phyloP scores from a whole-genome alignment of 2,113 vertebrate species.

The Platichthys stellatus region DNA sequence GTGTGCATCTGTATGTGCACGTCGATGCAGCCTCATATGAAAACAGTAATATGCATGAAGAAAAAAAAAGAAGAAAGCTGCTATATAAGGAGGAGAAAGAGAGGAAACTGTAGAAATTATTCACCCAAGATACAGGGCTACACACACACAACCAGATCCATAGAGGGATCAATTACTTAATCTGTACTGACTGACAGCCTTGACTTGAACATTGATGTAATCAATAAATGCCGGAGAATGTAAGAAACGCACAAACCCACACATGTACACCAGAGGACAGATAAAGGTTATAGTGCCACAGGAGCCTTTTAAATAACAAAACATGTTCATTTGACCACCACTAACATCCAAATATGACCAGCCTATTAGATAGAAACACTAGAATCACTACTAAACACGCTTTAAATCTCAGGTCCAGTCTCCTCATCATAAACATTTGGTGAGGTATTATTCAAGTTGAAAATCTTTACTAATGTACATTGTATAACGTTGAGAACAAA shows the following conservation, averaged over 20 bases:
- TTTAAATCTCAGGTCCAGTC: neutral
- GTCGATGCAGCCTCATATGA: neutral
- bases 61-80: neutral
- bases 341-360: too few species aligned
- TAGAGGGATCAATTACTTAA: constrained; percentile 58
- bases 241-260: neutral
- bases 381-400: neutral
- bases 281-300: constrained; percentile 30
- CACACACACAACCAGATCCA: constrained; percentile 20
- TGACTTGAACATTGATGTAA: constrained; percentile 48
- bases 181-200: constrained; percentile 56
- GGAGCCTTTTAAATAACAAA: neutral
- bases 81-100: neutral
- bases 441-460: too few species aligned
- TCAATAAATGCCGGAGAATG: constrained; percentile 49
- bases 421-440: too few species aligned
- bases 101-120: neutral
- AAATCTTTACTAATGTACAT: too few species aligned
- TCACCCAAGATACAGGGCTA: constrained; percentile 11
- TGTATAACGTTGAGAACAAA: too few species aligned
- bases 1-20: neutral
- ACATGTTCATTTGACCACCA: neutral
- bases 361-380: neutral
- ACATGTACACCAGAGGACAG: constrained; percentile 19
- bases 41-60: neutral